Evolutionary conservation across 2,888 invertebrate genomes (phyloP), one percentile per base, ranked within the genome.

Genomic region (Homarus gammarus): DNA sequence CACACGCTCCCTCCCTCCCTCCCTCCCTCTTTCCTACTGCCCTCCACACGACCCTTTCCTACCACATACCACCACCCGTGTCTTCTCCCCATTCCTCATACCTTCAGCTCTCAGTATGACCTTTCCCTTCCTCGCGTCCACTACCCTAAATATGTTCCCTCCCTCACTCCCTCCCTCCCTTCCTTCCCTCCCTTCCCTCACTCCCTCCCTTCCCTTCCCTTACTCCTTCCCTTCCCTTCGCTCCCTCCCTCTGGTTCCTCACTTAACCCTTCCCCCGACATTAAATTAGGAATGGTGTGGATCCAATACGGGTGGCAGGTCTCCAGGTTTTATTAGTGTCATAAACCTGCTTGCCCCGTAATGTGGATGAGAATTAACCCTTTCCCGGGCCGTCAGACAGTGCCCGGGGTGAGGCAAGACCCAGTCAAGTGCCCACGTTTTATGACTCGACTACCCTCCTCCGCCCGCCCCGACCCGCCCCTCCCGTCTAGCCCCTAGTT

Each of bases 311-410:
- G 36, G 51, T 36, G 73, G 84, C 51, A 33, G 51, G 84, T 84
- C 38, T 72, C 68, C 78, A n/a, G n/a, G 51, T 84, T 84, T 84
- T 84, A 84, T 84, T 84, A 84, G 84, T 72, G 73, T 72, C 73
- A 84, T 84, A 84, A 84, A 84, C 72, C 84, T 84, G 84, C 72
- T 84, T 84, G 84, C 84, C 73, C 73, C 22, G 72, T 84, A 84
- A 84, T 84, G 84, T 51, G 72, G 49, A 73, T 84, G 73, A 84
- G 72, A 84, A 84, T 84, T 72, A 84, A 84, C 72, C 84, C 72
- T 84, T 84, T 84, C 44, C 82, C 82, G 44, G 44, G 12, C 44
- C 6, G 12, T n/a, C n/a, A 44, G 44, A 6, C 12, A 8, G 44
- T 44, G 44, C 44, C 44, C 44, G 44, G 44, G 44, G 44, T 44